phyloP scores from a whole-genome alignment of 1,140 invertebrate species.

The Hylyphantes graminicola region DNA sequence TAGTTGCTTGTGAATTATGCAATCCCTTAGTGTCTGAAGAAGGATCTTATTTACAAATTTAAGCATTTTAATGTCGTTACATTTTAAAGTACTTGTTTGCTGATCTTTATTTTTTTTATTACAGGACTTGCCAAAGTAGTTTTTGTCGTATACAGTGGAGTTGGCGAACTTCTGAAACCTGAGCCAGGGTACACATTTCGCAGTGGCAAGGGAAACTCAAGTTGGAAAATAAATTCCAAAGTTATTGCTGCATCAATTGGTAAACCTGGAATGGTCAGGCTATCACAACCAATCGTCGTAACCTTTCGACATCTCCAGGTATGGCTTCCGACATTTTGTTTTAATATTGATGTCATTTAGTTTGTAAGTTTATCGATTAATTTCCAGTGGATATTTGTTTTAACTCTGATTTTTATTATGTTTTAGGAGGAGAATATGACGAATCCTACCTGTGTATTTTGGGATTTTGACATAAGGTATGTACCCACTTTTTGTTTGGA shows the following conservation, averaged over 20 bases:
- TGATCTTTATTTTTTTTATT: neutral
- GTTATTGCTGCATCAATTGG: conserved; percentile 74
- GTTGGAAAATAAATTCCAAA: conserved; percentile 83
- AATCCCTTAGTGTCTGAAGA: no score
- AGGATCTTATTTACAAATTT: no score
- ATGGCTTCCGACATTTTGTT: neutral
- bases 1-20: no score
- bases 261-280: conserved; percentile 46
- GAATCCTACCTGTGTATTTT: conserved; percentile 92
- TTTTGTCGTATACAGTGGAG: conserved; percentile 61
- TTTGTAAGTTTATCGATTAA: neutral
- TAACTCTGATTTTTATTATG: neutral
- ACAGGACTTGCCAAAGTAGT: conserved; percentile 62
- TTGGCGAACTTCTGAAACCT: conserved; percentile 61
- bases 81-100: neutral
- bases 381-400: neutral
- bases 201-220: conserved; percentile 62
- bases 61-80: neutral
- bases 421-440: conserved; percentile 80
- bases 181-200: conserved; percentile 25
- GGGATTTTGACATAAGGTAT: conserved; percentile 84
- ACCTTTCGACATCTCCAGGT: conserved; percentile 76
- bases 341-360: neutral
- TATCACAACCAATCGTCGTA: conserved; percentile 56
- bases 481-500: no score